Conservation (phyloP, 2,888 invertebrate species). For the Amblyjoppa proteus region DNA sequence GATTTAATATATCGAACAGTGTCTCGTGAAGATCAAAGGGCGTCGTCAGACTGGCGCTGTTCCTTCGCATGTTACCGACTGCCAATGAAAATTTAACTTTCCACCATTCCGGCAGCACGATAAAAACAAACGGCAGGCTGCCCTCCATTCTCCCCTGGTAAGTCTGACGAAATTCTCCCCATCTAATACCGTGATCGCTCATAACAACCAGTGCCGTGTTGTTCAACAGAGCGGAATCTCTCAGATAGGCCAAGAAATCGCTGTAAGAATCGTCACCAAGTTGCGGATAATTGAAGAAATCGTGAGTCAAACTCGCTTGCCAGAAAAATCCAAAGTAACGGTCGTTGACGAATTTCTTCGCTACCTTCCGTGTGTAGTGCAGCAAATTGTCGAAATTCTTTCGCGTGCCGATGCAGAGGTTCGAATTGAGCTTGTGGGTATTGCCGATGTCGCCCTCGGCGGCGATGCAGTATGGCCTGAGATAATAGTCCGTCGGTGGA, state of each 20-base stretch:
- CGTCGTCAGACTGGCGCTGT: slow-evolving; percentile 91
- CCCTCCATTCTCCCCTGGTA: slow-evolving; percentile 96
- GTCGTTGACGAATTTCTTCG: slow-evolving; percentile 86
- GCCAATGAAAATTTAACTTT: slow-evolving; percentile 87
- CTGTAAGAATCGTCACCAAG: slow-evolving; percentile 90
- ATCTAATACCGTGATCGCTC: slow-evolving; percentile 96
- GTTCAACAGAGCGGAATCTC: slow-evolving; percentile 87
- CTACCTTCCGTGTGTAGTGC: slow-evolving; percentile 90
- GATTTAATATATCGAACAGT: slow-evolving; percentile 89
- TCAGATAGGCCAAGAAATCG: slow-evolving; percentile 86
- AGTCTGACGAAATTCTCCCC: slow-evolving; percentile 93
- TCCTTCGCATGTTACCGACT: slow-evolving; percentile 88
- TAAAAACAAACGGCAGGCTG: slow-evolving; percentile 92
- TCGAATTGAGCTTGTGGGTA: slow-evolving; percentile 88
- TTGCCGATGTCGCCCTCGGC: slow-evolving; percentile 90
- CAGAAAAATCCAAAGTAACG: slow-evolving; percentile 94
- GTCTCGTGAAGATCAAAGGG: slow-evolving; percentile 95
- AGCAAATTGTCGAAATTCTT: slow-evolving; percentile 90
- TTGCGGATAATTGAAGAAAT: slow-evolving; percentile 92
- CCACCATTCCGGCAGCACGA: slow-evolving; percentile 91
- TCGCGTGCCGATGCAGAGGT: slow-evolving; percentile 90
- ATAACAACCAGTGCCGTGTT: slow-evolving; percentile 90
- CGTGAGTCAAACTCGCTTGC: slow-evolving; percentile 94
- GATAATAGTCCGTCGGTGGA: slow-evolving; percentile 95
- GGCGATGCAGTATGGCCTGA: slow-evolving; percentile 90